Percentiles rank a stretch among this genome's conserved stretches.
Conservation (phyloP, 2,888 invertebrate genomes). For the Eueremaeus valkanovi region DNA sequence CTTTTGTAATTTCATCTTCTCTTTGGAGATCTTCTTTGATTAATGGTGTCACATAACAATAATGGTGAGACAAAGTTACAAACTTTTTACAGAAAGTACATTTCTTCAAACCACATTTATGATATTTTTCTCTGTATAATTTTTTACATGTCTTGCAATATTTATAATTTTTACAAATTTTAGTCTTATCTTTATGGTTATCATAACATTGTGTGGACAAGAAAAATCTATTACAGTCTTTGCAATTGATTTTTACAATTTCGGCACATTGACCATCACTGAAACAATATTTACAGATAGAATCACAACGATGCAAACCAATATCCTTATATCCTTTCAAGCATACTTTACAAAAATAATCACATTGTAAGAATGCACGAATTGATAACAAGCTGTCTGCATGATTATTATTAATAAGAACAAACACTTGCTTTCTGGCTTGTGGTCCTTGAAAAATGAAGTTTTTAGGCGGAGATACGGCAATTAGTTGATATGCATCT, state of each 20-base stretch:
- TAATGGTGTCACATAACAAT: background rate
- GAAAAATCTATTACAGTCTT: background rate
- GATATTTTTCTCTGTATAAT: background rate
- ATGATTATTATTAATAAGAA: background rate
- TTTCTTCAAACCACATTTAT: background rate
- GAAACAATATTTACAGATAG: background rate
- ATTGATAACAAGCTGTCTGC: background rate
- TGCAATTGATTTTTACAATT: background rate
- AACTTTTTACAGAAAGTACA: background rate
- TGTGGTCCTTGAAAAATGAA: background rate
- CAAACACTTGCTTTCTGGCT: background rate
- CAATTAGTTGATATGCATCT: conserved; percentile 5
- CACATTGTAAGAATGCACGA: background rate
- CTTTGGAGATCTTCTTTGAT: background rate
- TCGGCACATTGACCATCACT: background rate
- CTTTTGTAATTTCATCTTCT: background rate
- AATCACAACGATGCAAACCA: background rate
- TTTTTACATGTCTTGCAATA: background rate
- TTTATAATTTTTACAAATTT: background rate
- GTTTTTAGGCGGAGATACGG: background rate
- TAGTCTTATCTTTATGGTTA: background rate
- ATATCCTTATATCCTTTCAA: background rate
- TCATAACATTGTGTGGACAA: background rate
- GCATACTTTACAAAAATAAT: background rate
- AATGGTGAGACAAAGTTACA: background rate